Conservation (phyloP, 2,888 invertebrate species). For the Drosophila quinaria region DNA sequence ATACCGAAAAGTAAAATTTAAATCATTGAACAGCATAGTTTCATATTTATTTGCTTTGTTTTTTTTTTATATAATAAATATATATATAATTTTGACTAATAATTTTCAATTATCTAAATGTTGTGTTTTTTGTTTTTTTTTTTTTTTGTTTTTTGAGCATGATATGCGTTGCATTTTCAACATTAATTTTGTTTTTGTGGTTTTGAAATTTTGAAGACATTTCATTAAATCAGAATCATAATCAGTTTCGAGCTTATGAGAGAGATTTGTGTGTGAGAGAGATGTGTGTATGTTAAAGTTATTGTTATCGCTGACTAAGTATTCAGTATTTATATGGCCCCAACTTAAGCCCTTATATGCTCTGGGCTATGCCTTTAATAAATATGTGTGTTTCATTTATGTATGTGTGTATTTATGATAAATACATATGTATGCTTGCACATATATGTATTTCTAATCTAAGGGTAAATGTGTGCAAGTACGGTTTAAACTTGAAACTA, state of each 20-base stretch:
- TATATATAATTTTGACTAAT: slow-evolving; percentile 83
- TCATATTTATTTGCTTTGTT: slow-evolving; percentile 59
- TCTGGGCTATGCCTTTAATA: slow-evolving; percentile 38
- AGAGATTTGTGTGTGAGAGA: slow-evolving; percentile 1
- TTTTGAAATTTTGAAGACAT: slow-evolving; percentile 33
- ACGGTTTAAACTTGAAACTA: slow-evolving; percentile 60
- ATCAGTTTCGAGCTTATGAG: slow-evolving; percentile 1
- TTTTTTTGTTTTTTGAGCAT: slow-evolving; percentile 26
- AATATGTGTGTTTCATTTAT: slow-evolving; percentile 2
- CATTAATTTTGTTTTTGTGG: slow-evolving; percentile 36
- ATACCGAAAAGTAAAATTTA: slow-evolving; percentile 83
- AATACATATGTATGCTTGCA: slow-evolving; percentile 6
- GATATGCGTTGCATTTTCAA: slow-evolving; percentile 77
- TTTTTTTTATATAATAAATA: slow-evolving; percentile 43
- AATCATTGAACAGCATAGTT: slow-evolving; percentile 80
- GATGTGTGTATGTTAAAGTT: slow-evolving; percentile 11
- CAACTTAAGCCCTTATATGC: slow-evolving; percentile 38
- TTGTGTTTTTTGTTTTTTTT: slow-evolving; percentile 51
- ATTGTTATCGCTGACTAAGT: slow-evolving; percentile 34
- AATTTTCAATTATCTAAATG: slow-evolving; percentile 83
- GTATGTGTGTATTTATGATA: slow-evolving; percentile 4
- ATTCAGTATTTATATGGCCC: slow-evolving; percentile 46
- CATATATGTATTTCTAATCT: slow-evolving; percentile 17
- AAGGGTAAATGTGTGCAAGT: slow-evolving; percentile 18
- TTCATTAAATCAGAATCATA: slow-evolving; percentile 20